Conservation (phyloP, 2,797 vertebrate genomes). For the Distichodus sexfasciatus region DNA sequence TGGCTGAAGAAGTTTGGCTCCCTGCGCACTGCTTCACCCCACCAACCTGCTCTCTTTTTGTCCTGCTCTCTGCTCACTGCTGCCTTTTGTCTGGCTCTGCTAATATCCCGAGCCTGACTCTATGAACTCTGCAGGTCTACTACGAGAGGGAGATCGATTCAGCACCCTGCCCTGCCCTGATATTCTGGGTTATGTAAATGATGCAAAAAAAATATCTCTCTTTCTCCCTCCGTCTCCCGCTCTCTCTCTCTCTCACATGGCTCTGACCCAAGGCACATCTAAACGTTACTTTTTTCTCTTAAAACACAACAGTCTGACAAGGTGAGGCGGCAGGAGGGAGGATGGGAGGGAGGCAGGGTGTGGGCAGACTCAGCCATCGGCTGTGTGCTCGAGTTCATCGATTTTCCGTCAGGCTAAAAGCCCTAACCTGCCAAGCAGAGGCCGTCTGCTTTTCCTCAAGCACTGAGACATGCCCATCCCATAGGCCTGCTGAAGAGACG, state of each 20-base stretch:
- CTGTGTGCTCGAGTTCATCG: conserved; percentile 34
- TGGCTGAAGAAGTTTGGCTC: conserved; percentile 31
- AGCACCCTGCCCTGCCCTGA: conserved; percentile 11
- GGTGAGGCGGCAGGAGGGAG: conserved; percentile 11
- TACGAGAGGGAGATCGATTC: conserved; percentile 42
- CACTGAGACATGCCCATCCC: conserved; percentile 12
- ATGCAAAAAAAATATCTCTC: too few relatives aligned
- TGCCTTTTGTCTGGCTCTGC: conserved; percentile 47
- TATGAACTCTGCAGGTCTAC: conserved; percentile 39
- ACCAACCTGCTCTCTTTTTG: conserved; percentile 34
- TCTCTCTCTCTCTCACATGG: not conserved
- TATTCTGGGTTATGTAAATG: conserved; percentile 42
- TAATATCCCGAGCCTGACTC: conserved; percentile 42
- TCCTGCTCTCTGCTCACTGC: conserved; percentile 27
- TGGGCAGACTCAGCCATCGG: conserved; percentile 16
- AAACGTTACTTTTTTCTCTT: conserved; percentile 35
- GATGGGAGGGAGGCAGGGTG: conserved; percentile 11
- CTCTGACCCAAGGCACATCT: conserved; percentile 20
- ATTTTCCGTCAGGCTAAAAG: conserved; percentile 52
- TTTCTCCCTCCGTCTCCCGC: too few relatives aligned
- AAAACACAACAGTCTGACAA: conserved; percentile 30
- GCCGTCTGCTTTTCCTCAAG: conserved; percentile 35
- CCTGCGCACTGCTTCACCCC: conserved; percentile 21
- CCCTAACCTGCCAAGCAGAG: conserved; percentile 35
- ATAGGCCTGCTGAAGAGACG: conserved; percentile 14